phyloP scores from a whole-genome alignment of 2,888 invertebrate genomes.

The Dolichomitus sp. region DNA sequence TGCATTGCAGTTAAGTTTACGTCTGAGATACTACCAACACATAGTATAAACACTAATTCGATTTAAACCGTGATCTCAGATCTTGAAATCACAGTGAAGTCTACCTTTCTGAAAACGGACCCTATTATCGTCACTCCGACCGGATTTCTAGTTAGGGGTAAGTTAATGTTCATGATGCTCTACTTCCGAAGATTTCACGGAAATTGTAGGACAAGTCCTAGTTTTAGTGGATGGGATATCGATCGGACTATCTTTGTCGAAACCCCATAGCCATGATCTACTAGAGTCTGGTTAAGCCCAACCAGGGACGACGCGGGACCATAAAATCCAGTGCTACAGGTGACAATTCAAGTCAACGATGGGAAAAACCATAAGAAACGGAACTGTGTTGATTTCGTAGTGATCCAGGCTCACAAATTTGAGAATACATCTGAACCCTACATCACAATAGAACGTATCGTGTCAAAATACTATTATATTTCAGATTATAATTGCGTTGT shows the following conservation, averaged over 20 bases:
- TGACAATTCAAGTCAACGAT: neutral
- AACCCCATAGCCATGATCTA: neutral
- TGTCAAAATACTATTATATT: no score
- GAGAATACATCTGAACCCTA: no score
- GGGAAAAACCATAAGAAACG: conserved; percentile 1
- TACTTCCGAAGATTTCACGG: neutral
- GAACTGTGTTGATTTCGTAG: neutral
- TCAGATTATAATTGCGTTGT: no score
- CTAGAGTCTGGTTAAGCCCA: neutral
- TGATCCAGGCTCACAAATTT: neutral
- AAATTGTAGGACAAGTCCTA: no score
- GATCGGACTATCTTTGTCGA: neutral
- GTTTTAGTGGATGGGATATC: neutral
- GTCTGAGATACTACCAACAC: no score
- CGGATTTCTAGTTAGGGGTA: conserved; percentile 17
- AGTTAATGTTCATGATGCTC: neutral
- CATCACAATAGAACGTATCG: no score
- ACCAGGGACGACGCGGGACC: conserved; percentile 2
- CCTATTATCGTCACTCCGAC: conserved; percentile 2
- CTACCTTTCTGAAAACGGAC: no score
- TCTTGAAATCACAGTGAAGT: no score
- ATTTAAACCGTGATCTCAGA: no score
- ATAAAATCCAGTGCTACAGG: neutral
- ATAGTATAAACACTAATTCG: no score
- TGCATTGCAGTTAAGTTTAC: no score